Evolutionary conservation across 2,797 vertebrate genomes (phyloP), one percentile per base, ranked within the genome.

Genomic region (Syngnathus rostellatus): DNA sequence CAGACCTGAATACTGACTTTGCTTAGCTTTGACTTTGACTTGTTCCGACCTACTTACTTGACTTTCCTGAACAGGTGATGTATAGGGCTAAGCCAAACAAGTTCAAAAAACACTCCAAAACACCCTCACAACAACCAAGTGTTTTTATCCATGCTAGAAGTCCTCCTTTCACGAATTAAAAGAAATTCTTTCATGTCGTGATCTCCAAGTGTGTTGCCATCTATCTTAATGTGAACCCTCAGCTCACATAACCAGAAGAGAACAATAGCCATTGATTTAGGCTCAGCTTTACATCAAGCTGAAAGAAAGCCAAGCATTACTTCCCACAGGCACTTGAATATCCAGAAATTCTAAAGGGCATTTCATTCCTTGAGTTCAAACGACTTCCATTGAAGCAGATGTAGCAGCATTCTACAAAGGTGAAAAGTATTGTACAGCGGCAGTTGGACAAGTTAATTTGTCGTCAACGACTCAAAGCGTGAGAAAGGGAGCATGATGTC

Each of bases 201-300:
- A 66, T 76, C 82, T 85, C 76, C 83, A 84, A 88, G 86, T 90
- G 89, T 90, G 88, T 89, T 87, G 84, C 72, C 67, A 71, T 87
- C 89, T 78, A 79, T 89, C 86, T 89, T 86, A 88, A 90, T 92
- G 90, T 91, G 90, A 93, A 91, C 93, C 92, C 92, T 91, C 91
- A 89, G 91, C 6, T 7, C 75, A 85, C 84, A 88, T 87, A 90
- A 91, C 87, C 86, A 62, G 77, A 85, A 86, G 87, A 91, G 86
- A 89, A 91, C 85, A 93, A 93, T 92, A 87, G 88, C 78, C 79
- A 79, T 80, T 85, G 87, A 89, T 88, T 76, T n/a, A 75, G 72
- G 75, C 79, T 79, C 77, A 59, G 9, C 46, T 48, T 17, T 5
- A 48, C 46, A 48, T 75, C 76, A 75, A 76, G 60, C 55, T 39